A percentile compares a stretch with the other conserved stretches of the same genome.
These are phyloP conservation scores for Drosophila subpulchrella DNA, from an alignment of 1,140 invertebrate genomes.

Conservation along the genomic window DNA sequence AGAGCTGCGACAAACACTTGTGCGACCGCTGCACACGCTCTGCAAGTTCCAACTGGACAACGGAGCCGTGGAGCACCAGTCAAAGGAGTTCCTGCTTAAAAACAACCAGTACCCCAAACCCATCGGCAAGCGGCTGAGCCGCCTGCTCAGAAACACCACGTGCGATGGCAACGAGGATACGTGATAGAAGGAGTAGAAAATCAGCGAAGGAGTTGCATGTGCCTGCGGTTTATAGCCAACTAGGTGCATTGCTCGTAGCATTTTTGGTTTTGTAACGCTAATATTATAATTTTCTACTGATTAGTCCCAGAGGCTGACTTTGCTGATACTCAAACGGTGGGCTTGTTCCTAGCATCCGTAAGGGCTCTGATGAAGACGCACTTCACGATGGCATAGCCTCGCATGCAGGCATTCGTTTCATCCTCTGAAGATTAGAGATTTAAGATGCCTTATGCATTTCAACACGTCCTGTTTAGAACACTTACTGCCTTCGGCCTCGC, in stretches of 20 bases:
- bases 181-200: constrained; percentile 26
- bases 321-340: constrained; percentile 45
- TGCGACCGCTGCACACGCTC: constrained; percentile 92
- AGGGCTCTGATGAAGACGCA: constrained; percentile 63
- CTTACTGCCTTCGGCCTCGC: constrained; percentile 68
- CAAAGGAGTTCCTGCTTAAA: constrained; percentile 94
- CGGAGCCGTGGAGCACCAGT: constrained; percentile 96
- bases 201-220: constrained; percentile 16
- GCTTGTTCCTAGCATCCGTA: constrained; percentile 73
- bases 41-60: constrained; percentile 95
- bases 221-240: constrained; percentile 17
- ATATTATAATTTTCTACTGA: constrained; percentile 40
- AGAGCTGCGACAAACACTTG: constrained; percentile 88
- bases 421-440: constrained; percentile 35
- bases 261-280: constrained; percentile 32
- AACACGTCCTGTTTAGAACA: neutral
- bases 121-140: constrained; percentile 91
- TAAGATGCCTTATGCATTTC: neutral
- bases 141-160: constrained; percentile 80
- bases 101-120: constrained; percentile 93
- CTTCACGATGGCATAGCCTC: constrained; percentile 71
- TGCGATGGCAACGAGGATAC: constrained; percentile 41
- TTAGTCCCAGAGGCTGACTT: neutral
- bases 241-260: constrained; percentile 26
- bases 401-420: constrained; percentile 64